These are phyloP conservation scores for Lepidothrix coronata DNA, from an alignment of 2,113 vertebrate species.

Conservation along the genomic window DNA sequence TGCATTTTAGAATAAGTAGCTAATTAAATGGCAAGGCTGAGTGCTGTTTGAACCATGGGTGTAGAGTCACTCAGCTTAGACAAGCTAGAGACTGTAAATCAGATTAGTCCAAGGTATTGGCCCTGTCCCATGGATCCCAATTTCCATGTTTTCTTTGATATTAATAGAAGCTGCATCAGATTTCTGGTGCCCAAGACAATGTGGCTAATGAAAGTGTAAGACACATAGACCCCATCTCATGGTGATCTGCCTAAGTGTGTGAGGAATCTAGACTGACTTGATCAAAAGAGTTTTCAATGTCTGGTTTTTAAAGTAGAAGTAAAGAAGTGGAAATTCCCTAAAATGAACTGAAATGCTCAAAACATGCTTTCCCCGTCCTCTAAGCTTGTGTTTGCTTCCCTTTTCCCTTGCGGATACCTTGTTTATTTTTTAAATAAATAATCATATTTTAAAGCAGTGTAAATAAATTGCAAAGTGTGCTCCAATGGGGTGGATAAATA, in stretches of 20 bases:
- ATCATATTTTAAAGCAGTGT: constrained; percentile 66
- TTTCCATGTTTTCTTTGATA: not conserved
- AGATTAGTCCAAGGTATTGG: not conserved
- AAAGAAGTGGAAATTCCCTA: not conserved
- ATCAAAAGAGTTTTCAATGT: not conserved
- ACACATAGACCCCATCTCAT: not conserved
- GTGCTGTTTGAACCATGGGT: not conserved
- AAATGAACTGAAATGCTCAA: constrained; percentile 1
- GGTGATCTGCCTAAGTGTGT: not conserved
- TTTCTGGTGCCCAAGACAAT: not conserved
- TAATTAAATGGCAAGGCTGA: constrained; percentile 20
- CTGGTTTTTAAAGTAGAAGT: not conserved
- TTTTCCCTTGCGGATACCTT: constrained; percentile 53
- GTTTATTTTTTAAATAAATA: constrained; percentile 65
- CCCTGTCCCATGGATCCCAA: not conserved
- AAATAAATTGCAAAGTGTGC: constrained; percentile 60
- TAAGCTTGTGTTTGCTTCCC: constrained; percentile 54
- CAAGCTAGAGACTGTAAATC: not conserved
- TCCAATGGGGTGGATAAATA: constrained; percentile 47
- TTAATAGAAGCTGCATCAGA: not conserved
- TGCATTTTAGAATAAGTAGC: not conserved
- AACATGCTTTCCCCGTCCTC: not conserved
- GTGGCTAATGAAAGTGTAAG: not conserved
- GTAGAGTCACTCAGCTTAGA: not conserved
- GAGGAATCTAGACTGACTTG: not conserved